phyloP scores from a whole-genome alignment of 2,888 invertebrate species.

The Lasioglossum zephyrum region DNA sequence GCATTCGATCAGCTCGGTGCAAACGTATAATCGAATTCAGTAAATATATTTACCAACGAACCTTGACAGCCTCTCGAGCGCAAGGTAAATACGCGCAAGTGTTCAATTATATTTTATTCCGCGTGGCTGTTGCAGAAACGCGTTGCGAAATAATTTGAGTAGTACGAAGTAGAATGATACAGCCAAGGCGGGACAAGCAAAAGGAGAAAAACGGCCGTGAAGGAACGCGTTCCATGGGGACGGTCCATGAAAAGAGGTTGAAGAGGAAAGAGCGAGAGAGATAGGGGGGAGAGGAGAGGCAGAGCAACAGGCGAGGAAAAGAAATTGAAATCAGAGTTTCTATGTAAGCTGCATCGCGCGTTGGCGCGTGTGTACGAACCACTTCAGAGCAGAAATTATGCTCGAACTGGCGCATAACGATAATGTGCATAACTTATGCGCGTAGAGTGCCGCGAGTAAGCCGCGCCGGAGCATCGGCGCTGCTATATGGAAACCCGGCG shows the following conservation, averaged over 20 bases:
- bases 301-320: constrained; percentile 20
- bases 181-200: no score
- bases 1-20: no score
- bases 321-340: constrained; percentile 57
- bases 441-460: constrained; percentile 42
- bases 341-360: constrained; percentile 45
- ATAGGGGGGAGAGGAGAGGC: not conserved
- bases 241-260: not conserved
- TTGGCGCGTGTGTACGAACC: constrained; percentile 47
- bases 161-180: not conserved
- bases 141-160: not conserved
- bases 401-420: constrained; percentile 59
- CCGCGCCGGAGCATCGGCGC: constrained; percentile 49
- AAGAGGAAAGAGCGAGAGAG: no score
- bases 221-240: constrained; percentile 6
- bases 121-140: not conserved
- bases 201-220: not conserved
- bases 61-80: not conserved
- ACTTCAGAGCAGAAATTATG: constrained; percentile 63
- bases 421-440: constrained; percentile 67
- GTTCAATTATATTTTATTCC: not conserved
- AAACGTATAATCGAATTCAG: no score
- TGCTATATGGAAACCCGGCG: constrained; percentile 49
- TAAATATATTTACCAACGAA: not conserved
- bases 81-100: not conserved